Percentiles rank a stretch among this genome's conserved stretches.
These are phyloP conservation scores for Brachionus calyciflorus DNA, from an alignment of 1,140 invertebrate genomes.

Conservation along the genomic window DNA sequence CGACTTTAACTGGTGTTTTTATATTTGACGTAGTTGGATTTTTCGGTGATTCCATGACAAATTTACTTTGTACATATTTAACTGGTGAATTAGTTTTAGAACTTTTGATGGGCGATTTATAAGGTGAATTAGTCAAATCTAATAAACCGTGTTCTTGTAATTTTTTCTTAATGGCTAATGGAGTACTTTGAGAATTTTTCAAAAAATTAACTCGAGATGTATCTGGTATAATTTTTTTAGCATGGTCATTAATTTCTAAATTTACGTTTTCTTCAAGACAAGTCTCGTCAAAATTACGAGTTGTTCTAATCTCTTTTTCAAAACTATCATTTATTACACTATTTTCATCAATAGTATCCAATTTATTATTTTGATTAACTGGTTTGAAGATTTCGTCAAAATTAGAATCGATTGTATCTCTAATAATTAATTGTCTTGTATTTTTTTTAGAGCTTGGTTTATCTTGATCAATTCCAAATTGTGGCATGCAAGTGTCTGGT, in stretches of 20 bases:
- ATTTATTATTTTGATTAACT: background rate
- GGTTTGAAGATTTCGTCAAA: background rate
- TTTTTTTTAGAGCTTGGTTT: background rate
- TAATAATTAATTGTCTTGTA: background rate
- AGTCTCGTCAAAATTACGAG: background rate
- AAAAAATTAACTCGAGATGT: background rate
- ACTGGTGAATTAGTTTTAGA: background rate
- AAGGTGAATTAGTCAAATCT: slow-evolving; percentile 35
- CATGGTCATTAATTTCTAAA: background rate
- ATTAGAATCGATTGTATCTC: slow-evolving; percentile 27
- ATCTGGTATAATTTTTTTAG: background rate
- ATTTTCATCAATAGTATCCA: slow-evolving; percentile 21
- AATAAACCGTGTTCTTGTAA: slow-evolving; percentile 38
- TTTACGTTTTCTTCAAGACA: background rate
- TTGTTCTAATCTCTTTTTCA: slow-evolving; percentile 2
- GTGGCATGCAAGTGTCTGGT: slow-evolving; percentile 4
- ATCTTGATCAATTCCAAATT: too few species aligned
- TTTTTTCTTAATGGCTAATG: slow-evolving; percentile 22
- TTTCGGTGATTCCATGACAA: slow-evolving; percentile 27
- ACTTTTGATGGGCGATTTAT: slow-evolving; percentile 4
- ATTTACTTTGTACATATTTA: slow-evolving; percentile 44
- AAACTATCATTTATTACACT: slow-evolving; percentile 16
- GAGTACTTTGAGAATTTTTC: slow-evolving; percentile 16
- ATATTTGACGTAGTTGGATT: too few species aligned
- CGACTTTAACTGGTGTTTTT: too few species aligned